phyloP scores from a whole-genome alignment of 2,113 vertebrate species.

The Tragelaphus buxtoni region DNA sequence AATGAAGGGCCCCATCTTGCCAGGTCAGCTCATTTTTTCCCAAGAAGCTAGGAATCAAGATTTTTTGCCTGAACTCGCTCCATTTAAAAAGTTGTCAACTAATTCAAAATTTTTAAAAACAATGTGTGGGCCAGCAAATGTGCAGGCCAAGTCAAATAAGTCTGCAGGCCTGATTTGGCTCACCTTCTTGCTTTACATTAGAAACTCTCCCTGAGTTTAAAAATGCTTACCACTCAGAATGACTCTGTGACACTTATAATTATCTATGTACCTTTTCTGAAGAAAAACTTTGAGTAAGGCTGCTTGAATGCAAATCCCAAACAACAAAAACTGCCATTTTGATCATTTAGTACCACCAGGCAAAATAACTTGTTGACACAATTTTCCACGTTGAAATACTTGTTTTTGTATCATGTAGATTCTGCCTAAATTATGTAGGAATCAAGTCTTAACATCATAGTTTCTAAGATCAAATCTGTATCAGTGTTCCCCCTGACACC shows the following conservation, averaged over 20 bases:
- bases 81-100: constrained; percentile 28
- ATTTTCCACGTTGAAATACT: not conserved
- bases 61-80: not conserved
- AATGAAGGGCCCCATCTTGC: not conserved
- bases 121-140: not conserved
- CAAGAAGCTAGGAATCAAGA: constrained; percentile 15
- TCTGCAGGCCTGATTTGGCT: not conserved
- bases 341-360: not conserved
- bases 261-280: not conserved
- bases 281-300: not conserved
- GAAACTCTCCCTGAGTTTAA: not conserved
- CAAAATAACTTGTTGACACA: not conserved
- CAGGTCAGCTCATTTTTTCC: not conserved
- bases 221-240: not conserved
- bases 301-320: not conserved
- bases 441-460: not conserved
- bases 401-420: not conserved
- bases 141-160: constrained; percentile 9
- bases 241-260: not conserved
- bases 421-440: not conserved
- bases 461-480: not conserved
- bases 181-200: not conserved
- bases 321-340: not conserved
- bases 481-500: not conserved
- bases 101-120: not conserved